Conservation (phyloP, 1,140 invertebrate genomes). For the Venturia canescens region DNA sequence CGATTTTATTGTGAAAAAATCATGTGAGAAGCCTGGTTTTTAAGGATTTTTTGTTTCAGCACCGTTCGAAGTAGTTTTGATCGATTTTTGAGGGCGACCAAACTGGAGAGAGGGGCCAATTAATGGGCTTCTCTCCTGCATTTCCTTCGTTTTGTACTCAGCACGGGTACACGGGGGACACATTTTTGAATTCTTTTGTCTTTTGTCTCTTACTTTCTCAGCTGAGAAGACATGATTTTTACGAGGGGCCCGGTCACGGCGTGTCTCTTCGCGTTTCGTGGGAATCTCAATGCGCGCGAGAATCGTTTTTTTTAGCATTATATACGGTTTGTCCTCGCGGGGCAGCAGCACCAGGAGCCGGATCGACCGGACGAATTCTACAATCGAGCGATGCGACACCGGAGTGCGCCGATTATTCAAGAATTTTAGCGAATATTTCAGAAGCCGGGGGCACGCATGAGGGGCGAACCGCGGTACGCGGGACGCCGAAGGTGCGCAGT, state of each 20-base stretch:
- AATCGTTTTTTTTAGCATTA: background rate
- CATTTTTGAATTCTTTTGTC: constrained; percentile 19
- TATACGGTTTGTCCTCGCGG: background rate
- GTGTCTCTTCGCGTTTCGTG: constrained; percentile 42
- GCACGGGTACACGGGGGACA: background rate
- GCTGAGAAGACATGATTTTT: constrained; percentile 31
- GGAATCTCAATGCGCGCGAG: constrained; percentile 39
- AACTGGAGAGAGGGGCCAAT: background rate
- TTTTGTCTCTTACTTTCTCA: constrained; percentile 24
- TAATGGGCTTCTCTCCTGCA: background rate
- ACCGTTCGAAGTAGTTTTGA: too few species aligned
- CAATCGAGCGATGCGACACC: constrained; percentile 29
- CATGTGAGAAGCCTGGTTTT: too few species aligned
- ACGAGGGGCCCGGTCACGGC: constrained; percentile 40
- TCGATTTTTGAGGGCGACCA: background rate
- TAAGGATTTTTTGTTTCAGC: too few species aligned
- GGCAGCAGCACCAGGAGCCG: background rate
- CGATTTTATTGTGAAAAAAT: too few species aligned
- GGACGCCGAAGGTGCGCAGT: background rate
- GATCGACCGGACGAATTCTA: constrained; percentile 40
- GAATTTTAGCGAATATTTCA: constrained; percentile 32
- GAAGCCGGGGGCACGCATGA: constrained; percentile 4
- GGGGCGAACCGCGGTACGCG: background rate
- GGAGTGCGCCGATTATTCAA: constrained; percentile 39
- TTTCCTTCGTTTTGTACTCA: background rate